phyloP scores from a whole-genome alignment of 2,888 invertebrate species.

The Tipula vernalis region DNA sequence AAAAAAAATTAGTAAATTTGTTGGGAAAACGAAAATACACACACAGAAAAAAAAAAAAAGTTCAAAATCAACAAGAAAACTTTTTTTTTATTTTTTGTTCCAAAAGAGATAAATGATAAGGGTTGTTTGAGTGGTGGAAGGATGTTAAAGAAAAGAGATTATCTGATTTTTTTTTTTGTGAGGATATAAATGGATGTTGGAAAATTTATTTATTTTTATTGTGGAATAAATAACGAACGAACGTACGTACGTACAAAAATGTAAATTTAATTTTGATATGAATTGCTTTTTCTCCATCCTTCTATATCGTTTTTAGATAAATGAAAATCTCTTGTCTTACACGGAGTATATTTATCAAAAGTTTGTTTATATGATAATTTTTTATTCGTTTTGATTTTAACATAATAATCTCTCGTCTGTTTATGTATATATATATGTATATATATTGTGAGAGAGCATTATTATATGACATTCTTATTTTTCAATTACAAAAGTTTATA shows the following conservation, averaged over 20 bases:
- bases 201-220: background rate
- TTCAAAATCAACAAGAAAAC: background rate
- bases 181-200: background rate
- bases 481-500: background rate
- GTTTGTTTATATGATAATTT: background rate
- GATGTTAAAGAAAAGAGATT: background rate
- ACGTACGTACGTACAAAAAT: background rate
- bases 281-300: background rate
- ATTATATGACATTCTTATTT: conserved; percentile 4
- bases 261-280: background rate
- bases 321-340: background rate
- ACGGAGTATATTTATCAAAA: background rate
- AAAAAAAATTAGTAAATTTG: background rate
- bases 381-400: background rate
- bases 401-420: background rate
- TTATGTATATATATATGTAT: background rate
- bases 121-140: background rate
- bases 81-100: background rate
- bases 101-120: background rate
- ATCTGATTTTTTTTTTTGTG: background rate
- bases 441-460: background rate
- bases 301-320: background rate
- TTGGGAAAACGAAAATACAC: background rate
- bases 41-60: background rate
- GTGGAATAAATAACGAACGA: background rate